Evolutionary conservation across 2,797 vertebrate genomes (phyloP), one percentile per base, ranked within the genome.

Genomic region (Brotula barbata): DNA sequence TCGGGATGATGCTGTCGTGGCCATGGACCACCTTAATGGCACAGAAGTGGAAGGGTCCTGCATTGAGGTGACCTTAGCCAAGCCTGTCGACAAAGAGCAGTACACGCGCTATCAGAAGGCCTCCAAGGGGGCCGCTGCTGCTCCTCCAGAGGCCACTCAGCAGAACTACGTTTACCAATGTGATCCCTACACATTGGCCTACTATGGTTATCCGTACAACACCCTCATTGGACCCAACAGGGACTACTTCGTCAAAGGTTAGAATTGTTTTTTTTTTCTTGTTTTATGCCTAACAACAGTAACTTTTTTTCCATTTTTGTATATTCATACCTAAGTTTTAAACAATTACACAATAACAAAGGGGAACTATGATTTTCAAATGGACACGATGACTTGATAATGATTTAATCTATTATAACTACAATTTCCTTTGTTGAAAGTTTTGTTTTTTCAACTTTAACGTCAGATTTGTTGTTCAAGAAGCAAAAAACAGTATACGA

Each of bases 231-330:
- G 97, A 82, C 97, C 97, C 78, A 99, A 99, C 91, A 91, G 97
- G 75, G 97, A 99, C 61, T 99, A 99, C 91, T 99, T 99, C 59
- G 92, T 97, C 79, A 99, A 98, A 99, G 97, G 97, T 99, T 91
- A 93, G 95, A 55, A 63, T 34, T 19, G 0, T 42, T 73, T 77
- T 55, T 57, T 75, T 64, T 28, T 28, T 28, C 7, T 28, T 28
- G 3, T 28, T 28, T 28, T 7, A 28, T 28, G 3, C 3, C 25
- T 46, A 7, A 41, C 25, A 58, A 20, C 40, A 50, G 45, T 66
- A 73, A 67, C 23, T 51, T 9, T 50, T 22, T 51, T 17, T 68
- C 31, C 23, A 20, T 13, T 58, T 56, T 14, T 58, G 40, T 42
- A 28, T 28, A 28, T 28, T n/a, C n/a, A n/a, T n/a, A n/a, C n/a